Evolutionary conservation across 2,888 invertebrate genomes (phyloP).

Genomic region (Cryptocephalus moraei): DNA sequence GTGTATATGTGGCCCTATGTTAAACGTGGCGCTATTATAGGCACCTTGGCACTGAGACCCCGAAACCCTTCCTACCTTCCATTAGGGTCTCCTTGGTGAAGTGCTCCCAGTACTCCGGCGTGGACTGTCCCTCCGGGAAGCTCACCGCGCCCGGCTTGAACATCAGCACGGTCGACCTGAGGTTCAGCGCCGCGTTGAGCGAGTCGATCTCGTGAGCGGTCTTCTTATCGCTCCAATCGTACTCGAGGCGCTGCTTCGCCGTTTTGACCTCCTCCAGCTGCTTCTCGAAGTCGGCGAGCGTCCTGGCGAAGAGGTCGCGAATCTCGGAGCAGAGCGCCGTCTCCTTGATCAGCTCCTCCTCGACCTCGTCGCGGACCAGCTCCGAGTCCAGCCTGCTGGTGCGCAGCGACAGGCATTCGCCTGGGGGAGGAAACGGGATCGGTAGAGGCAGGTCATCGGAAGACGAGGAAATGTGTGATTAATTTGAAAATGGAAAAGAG

Average conservation of each 20-base stretch:
- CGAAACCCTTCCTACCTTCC: constrained; percentile 42
- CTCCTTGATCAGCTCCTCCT: constrained; percentile 69
- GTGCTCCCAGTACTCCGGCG: constrained; percentile 77
- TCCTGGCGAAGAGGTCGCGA: constrained; percentile 48
- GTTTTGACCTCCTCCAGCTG: constrained; percentile 67
- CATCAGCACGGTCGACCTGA: constrained; percentile 58
- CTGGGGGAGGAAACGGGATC: too few relatives aligned
- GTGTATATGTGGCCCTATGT: too few relatives aligned
- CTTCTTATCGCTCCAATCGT: constrained; percentile 86
- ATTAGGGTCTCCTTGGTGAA: constrained; percentile 70
- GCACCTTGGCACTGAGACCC: too few relatives aligned
- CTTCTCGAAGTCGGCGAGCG: constrained; percentile 54
- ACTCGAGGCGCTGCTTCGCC: constrained; percentile 71
- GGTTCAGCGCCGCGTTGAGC: constrained; percentile 55
- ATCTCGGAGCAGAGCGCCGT: constrained; percentile 61
- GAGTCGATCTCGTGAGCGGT: constrained; percentile 70
- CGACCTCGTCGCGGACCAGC: constrained; percentile 63
- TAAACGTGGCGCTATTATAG: too few relatives aligned
- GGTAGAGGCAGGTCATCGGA: too few relatives aligned
- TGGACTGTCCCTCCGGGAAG: constrained; percentile 72
- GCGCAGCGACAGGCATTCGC: constrained; percentile 63
- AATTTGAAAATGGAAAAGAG: too few relatives aligned
- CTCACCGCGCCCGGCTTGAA: constrained; percentile 74
- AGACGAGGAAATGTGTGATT: too few relatives aligned
- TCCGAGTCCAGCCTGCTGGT: constrained; percentile 61